Evolutionary conservation across 2,888 invertebrate species (phyloP), one percentile per base, ranked within the genome.

Genomic region (Eucera pruinosa): DNA sequence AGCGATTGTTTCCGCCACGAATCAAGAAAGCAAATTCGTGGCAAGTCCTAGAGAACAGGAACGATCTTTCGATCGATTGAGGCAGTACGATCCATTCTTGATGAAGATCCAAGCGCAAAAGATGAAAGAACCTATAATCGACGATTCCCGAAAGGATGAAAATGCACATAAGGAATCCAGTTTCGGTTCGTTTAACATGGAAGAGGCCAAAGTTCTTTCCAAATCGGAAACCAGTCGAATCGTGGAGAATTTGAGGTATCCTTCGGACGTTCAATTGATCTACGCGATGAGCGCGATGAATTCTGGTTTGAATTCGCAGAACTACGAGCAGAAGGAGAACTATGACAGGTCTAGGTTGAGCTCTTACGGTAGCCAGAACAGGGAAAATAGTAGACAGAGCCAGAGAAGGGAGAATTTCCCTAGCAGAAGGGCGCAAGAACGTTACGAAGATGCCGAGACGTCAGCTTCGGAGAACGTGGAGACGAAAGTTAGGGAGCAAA

Each of bases 211-310:
- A 39, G 78, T 78, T 6, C 4, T 70, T 4, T 36, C 47, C 2
- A 61, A 39, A 7, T 48, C 50, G 0, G 61, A 54, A 1, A 33
- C 25, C 11, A 39, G 9, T 4, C 67, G 20, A 9, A 39, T 58
- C 1, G 13, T 39, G 0, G 45, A 47, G 27, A 60, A 27, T 6
- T 3, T 36, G 0, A 68, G 25, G 13, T 68, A 66, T 0, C 80
- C 85, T 0, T 36, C 79, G 6, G 83, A 83, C 54, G 79, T 86
- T 41, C 83, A 86, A 3, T 23, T 86, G 18, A 71, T 86, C 41
- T 87, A 88, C 33, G 74, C 83, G 0, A 83, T 82, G 55, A 81
- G 78, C 47, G 39, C 76, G 2, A 27, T 78, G 11, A 77, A 62
- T 2, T 30, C 70, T 3, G 57, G 15, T 0, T 7, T 18, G 11